phyloP scores from a whole-genome alignment of 1,140 invertebrate genomes.

The Reticulitermes speratus region DNA sequence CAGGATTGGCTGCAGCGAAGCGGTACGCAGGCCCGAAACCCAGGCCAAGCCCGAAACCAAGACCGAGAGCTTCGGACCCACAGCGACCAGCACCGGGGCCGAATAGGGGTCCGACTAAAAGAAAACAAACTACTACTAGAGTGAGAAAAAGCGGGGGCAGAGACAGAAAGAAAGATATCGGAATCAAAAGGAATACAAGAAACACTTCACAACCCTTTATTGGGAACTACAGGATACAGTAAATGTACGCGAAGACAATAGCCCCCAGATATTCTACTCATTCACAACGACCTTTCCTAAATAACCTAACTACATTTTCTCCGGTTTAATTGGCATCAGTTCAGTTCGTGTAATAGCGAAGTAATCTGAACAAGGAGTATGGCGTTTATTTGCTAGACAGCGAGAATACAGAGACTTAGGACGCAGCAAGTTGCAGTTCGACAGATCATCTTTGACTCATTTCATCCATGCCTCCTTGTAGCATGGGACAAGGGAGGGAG shows the following conservation, averaged over 20 bases:
- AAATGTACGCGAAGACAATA: no score
- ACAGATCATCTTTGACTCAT: not conserved
- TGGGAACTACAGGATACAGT: no score
- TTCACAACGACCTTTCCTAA: no score
- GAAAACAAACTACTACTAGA: conserved; percentile 34
- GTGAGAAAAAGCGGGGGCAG: conserved; percentile 9
- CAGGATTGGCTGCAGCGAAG: conserved; percentile 54
- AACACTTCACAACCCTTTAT: no score
- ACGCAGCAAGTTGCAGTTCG: not conserved
- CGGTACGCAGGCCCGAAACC: conserved; percentile 54
- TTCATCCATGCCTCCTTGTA: not conserved
- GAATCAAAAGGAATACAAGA: not conserved
- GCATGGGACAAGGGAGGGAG: not conserved
- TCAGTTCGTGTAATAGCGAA: not conserved
- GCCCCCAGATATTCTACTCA: no score
- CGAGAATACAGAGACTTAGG: not conserved
- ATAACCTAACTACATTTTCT: not conserved
- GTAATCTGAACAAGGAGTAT: not conserved
- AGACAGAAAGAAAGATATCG: not conserved
- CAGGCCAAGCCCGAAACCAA: conserved; percentile 53
- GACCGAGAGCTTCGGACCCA: conserved; percentile 54
- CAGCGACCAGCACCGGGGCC: conserved; percentile 49
- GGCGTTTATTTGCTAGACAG: not conserved
- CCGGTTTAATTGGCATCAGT: not conserved
- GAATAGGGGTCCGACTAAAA: conserved; percentile 55